Percentiles rank a stretch among this genome's conserved stretches.
Conservation (phyloP, 2,113 vertebrate genomes). For the Gadus macrocephalus region DNA sequence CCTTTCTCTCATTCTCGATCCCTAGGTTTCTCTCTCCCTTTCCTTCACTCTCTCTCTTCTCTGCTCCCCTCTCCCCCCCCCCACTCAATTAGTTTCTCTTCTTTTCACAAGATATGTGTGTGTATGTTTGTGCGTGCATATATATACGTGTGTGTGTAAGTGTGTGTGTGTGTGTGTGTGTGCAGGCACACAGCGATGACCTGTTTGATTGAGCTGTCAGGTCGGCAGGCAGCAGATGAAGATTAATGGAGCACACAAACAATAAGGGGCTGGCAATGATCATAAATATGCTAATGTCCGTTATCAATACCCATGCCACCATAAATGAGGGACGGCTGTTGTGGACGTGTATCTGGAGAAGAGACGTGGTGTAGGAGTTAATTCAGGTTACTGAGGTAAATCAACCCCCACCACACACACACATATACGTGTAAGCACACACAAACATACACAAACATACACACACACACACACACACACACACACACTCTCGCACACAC, state of each 20-base stretch:
- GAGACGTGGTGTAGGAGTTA: constrained; percentile 77
- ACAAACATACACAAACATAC: constrained; percentile 33
- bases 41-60: background rate
- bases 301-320: constrained; percentile 88
- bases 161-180: constrained; percentile 42
- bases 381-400: constrained; percentile 81
- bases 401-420: constrained; percentile 45
- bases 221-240: constrained; percentile 90
- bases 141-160: constrained; percentile 25
- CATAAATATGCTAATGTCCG: constrained; percentile 98
- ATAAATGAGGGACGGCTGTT: constrained; percentile 78
- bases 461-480: constrained; percentile 16
- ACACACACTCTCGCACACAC: constrained; percentile 59
- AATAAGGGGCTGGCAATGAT: constrained; percentile 98
- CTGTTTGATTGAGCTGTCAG: constrained; percentile 99
- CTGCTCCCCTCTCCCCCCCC: constrained; percentile 18
- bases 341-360: constrained; percentile 17
- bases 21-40: no score
- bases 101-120: constrained; percentile 16
- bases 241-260: constrained; percentile 96
- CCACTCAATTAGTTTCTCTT: constrained; percentile 58
- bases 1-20: no score
- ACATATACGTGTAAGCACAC: constrained; percentile 30
- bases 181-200: constrained; percentile 79
- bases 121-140: constrained; percentile 18